Base-by-base conservation (phyloP, 2,888 invertebrate genomes). In the Bembecia ichneumoniformis region DNA sequence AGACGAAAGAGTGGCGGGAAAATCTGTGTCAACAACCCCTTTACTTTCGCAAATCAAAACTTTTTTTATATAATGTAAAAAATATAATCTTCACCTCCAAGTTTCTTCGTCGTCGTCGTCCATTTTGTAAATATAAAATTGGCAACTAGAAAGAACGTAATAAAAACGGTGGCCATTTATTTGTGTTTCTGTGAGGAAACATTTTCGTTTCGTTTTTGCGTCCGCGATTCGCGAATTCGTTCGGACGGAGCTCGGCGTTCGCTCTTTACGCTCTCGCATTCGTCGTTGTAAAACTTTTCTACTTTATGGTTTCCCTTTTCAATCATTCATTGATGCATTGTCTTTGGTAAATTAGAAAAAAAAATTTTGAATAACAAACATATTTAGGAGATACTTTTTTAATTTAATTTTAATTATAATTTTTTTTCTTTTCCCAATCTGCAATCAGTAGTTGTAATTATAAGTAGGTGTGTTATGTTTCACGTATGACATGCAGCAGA, bases 131-230 rank as follows among this genome's bases (percentile, higher is more conserved):
- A 77, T 74, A 80, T 71, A 68, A 66, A 77, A 68, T 74, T 66
- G 67, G 61, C 61, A 74, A 77, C 69, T 73, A 82, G 71, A 74
- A 82, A 75, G 71, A 78, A 80, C 82, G 82, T 83, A 83, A 81
- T 65, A 74, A 71, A 66, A 80, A 84, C 75, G 81, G 84, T 86
- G 84, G 77, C 87, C 87, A 87, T 87, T 86, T 87, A 87, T 84
- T 86, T 82, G 79, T 67, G 80, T 82, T 86, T 86, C 81, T 52
- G 59, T 46, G 59, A 60, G 67, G 77, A 79, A 73, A 81, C 74
- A 77, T 77, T 79, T 49, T 34, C 15, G 44, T 47, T 44, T 50
- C 47, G 49, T 13, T 44, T 11, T 66, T 67, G 55, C 62, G 67
- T 68, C 76, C 67, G 76, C 69, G 76, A 74, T 79, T 78, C 76